Evolutionary conservation across 1,140 invertebrate species (phyloP).

Genomic region (Popillia japonica): DNA sequence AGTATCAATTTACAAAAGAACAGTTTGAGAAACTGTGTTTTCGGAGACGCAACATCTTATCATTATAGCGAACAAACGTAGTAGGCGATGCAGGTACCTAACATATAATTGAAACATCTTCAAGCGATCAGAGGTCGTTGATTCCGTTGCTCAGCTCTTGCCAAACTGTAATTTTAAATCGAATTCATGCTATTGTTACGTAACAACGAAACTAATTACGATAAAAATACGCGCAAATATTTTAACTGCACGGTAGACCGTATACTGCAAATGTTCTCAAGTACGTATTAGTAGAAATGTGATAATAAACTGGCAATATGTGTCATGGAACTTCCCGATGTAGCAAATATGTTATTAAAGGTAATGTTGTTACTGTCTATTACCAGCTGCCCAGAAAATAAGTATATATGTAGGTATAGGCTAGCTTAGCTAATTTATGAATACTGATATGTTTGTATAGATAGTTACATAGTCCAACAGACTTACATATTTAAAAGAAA

Average conservation of each 20-base stretch:
- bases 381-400: not conserved
- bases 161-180: not conserved
- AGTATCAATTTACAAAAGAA: not conserved
- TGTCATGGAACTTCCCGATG: not conserved
- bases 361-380: not conserved
- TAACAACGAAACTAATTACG: not conserved
- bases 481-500: not conserved
- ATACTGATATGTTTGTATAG: not conserved
- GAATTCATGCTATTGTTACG: not conserved
- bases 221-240: not conserved
- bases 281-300: not conserved
- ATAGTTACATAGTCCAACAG: not conserved
- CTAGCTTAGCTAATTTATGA: not conserved
- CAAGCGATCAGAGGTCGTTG: not conserved
- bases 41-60: not conserved
- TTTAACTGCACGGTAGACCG: not conserved
- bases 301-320: not conserved
- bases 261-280: not conserved
- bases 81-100: not conserved
- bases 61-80: not conserved
- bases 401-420: too few relatives aligned
- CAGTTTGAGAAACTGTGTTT: not conserved
- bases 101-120: conserved; percentile 7
- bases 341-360: not conserved
- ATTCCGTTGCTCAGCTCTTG: not conserved